Conservation (phyloP, 2,113 vertebrate genomes). For the Arothron firmamentum region DNA sequence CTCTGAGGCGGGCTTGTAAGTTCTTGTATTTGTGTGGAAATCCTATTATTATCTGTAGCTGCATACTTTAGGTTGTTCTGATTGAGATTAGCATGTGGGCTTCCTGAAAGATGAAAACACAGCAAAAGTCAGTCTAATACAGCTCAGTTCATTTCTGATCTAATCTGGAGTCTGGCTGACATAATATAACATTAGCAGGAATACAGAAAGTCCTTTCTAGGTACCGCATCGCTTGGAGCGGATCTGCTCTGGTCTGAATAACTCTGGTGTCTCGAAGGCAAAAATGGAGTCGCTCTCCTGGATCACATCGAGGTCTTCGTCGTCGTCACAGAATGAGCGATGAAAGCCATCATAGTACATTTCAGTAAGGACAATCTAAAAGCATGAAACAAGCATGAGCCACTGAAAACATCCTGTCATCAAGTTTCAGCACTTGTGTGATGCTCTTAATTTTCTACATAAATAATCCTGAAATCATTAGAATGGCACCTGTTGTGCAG, state of each 20-base stretch:
- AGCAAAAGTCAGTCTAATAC: not conserved
- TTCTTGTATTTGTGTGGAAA: constrained; percentile 77
- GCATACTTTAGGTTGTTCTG: constrained; percentile 91
- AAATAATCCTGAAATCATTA: not conserved
- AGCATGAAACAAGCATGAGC: no score
- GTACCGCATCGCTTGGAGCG: constrained; percentile 85
- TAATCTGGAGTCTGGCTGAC: not conserved
- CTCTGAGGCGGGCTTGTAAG: constrained; percentile 70
- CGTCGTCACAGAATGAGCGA: constrained; percentile 95
- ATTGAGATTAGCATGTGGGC: constrained; percentile 91
- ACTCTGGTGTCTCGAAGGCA: constrained; percentile 96
- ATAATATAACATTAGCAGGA: not conserved
- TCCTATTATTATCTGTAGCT: constrained; percentile 78
- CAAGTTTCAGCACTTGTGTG: not conserved
- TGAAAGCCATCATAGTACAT: constrained; percentile 99
- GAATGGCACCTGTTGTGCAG: constrained; percentile 84
- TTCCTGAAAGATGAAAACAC: constrained; percentile 64
- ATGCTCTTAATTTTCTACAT: constrained; percentile 5
- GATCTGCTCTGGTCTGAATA: constrained; percentile 90
- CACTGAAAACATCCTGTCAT: not conserved
- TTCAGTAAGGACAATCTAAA: constrained; percentile 95
- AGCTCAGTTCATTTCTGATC: not conserved
- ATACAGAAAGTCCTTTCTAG: not conserved
- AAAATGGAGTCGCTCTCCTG: constrained; percentile 98
- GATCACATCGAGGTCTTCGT: constrained; percentile 90